These are phyloP conservation scores for Trachelus stipa DNA, from an alignment of 2,888 invertebrate species.

Conservation along the genomic window DNA sequence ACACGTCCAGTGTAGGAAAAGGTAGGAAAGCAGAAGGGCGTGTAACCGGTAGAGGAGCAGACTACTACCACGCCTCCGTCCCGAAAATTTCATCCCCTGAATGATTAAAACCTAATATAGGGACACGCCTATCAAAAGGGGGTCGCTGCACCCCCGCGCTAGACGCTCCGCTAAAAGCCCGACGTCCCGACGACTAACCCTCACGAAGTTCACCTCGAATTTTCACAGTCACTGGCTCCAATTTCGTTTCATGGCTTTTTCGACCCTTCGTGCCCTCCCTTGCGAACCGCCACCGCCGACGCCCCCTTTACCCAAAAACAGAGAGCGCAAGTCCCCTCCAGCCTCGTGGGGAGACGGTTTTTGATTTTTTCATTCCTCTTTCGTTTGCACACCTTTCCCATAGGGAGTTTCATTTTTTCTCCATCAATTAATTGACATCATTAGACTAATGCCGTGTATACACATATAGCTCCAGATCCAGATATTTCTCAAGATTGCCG, in stretches of 20 bases:
- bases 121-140: conserved; percentile 60
- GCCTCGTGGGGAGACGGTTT: no score
- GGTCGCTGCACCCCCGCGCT: conserved; percentile 22
- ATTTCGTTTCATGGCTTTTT: conserved; percentile 43
- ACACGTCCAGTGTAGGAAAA: conserved; percentile 23
- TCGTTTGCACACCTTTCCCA: no score
- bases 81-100: conserved; percentile 64
- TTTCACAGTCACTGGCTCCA: conserved; percentile 59
- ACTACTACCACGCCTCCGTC: conserved; percentile 65
- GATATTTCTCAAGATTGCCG: no score
- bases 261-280: conserved; percentile 5
- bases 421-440: conserved; percentile 36
- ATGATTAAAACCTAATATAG: conserved; percentile 67
- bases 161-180: conserved; percentile 28
- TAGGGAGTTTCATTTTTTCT: background rate
- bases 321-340: conserved; percentile 12
- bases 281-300: conserved; percentile 4
- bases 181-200: conserved; percentile 28
- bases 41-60: conserved; percentile 63
- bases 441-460: conserved; percentile 31
- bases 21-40: conserved; percentile 57
- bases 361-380: no score
- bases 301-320: conserved; percentile 9
- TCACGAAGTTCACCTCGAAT: conserved; percentile 44
- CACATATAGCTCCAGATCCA: no score